Base-by-base conservation (phyloP, 2,888 invertebrate species). In the Hipparchia semele region DNA sequence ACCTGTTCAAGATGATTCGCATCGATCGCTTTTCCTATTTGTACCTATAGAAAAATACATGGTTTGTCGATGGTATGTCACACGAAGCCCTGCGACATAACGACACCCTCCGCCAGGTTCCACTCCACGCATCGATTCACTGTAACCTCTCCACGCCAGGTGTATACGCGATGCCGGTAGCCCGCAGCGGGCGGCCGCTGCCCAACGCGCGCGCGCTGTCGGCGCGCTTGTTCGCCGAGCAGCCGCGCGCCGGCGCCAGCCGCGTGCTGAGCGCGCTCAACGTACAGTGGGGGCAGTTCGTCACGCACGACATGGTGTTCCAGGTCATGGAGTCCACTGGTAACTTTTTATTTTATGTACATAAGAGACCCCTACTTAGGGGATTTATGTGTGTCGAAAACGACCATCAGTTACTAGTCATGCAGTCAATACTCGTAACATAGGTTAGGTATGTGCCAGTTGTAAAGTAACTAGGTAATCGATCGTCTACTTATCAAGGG, bases 251-350 rank as follows among this genome's bases (percentile, higher is more conserved):
- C 0, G 87, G 91, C 51, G 86, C 91, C 39, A 96, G 96, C 80
- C 80, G 86, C 0, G 90, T 92, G 0, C 90, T 94, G 72, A 95
- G 95, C 1, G 91, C 95, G 68, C 89, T 96, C 79, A 90, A 96
- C 72, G 96, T 96, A 95, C 96, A 96, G 82, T 97, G 96, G 95
- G 96, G 96, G 0, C 96, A 97, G 83, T 96, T 96, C 80, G 82
- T 97, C 23, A 95, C 96, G 0, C 96, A 97, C 78, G 97, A 97
- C 79, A 84, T 97, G 77, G 90, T 96, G 1, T 95, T 92, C 67
- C 93, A 96, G 76, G 95, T 96, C 0, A 95, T 96, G 82, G 95
- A 96, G 82, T 88, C 87, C 58, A 92, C 93, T 65, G 92, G 94
- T 94, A 83, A 65, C 64, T 58, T 6, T 39, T 39, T 39, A 39